Evolutionary conservation across 2,888 invertebrate species (phyloP), one percentile per base, ranked within the genome.

Genomic region (Lumbricus terrestris): DNA sequence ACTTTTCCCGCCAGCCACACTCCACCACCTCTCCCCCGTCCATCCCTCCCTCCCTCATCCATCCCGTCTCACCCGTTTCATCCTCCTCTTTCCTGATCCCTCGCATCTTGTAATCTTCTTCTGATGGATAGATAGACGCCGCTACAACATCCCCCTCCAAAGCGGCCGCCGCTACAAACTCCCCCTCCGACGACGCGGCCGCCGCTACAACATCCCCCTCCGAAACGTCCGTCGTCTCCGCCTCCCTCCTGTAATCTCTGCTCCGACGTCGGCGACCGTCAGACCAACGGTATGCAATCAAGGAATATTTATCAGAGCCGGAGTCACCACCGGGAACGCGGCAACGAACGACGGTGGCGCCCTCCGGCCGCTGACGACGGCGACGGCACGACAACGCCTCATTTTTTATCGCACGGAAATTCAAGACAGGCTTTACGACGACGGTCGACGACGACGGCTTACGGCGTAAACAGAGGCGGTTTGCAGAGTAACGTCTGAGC

Each of bases 261-360:
- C n/a, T n/a, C n/a, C n/a, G n/a, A n/a, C 69, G 0, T 11, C 29
- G 69, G n/a, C 69, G 69, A n/a, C 8, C 69, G 69, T n/a, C 69
- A 29, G 69, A 69, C 69, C 69, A 69, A 85, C 85, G 85, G 85
- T 85, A 85, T 85, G 85, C 85, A 85, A 85, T 85, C 85, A 85
- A 37, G 85, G 85, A 85, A 85, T 85, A 85, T 85, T 85, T 37
- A 85, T 85, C 69, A 69, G 69, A 69, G 69, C 29, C 69, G n/a
- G 69, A 69, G 69, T 69, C 69, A n/a, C 29, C 69, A 69, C 69
- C 69, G 8, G 69, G 69, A 69, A 69, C 69, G 69, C 69, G 8
- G 13, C 69, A n/a, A 29, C 69, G 69, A 69, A n/a, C 69, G 69
- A 69, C 69, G 69, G 29, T 69, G 69, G 69, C 69, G 69, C 69